phyloP scores from a whole-genome alignment of 2,113 vertebrate species.

The Plotosus lineatus region DNA sequence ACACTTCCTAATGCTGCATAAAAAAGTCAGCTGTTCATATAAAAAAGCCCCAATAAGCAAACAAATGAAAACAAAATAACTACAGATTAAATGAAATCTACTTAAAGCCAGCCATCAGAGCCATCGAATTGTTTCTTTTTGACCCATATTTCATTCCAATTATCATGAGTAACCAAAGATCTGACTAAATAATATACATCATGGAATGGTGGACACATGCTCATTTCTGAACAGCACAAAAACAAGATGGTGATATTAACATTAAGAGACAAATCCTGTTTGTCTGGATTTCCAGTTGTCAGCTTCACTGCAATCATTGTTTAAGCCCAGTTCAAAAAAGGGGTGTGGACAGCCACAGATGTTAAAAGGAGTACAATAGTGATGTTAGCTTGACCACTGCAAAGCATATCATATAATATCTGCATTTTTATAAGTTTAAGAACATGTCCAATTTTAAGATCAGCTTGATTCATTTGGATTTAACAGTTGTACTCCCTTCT shows the following conservation, averaged over 20 bases:
- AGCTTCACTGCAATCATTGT: constrained; percentile 9
- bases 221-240: neutral
- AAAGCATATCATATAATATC: neutral
- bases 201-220: neutral
- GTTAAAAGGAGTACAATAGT: neutral
- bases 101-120: neutral
- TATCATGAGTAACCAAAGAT: neutral
- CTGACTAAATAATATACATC: neutral
- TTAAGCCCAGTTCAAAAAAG: neutral
- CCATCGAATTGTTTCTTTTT: neutral
- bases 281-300: constrained; percentile 1
- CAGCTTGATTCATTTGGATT: neutral
- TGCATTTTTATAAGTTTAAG: neutral
- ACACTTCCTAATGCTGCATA: no score
- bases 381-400: neutral
- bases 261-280: constrained; percentile 7
- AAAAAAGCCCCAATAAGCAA: no score
- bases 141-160: neutral
- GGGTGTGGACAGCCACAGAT: constrained; percentile 27
- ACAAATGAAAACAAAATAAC: no score
- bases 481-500: constrained; percentile 6
- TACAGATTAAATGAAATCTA: neutral
- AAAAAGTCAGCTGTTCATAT: no score
- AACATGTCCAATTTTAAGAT: neutral
- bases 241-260: neutral